These are phyloP conservation scores for Smutsia temminckii DNA, from an alignment of 2,797 vertebrate species.

Conservation along the genomic window DNA sequence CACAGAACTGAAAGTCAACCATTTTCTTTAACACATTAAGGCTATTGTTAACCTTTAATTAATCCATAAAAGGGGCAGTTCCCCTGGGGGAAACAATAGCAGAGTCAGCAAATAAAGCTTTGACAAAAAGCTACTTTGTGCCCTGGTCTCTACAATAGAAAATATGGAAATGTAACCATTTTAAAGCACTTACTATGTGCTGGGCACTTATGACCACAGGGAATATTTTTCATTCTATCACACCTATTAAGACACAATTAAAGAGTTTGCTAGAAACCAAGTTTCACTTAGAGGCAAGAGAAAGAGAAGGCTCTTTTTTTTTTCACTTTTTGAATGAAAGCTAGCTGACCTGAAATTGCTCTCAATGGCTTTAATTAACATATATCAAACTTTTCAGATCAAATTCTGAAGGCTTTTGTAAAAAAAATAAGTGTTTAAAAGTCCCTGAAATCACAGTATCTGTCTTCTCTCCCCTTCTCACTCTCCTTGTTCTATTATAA, in stretches of 20 bases:
- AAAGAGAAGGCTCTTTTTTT: neutral
- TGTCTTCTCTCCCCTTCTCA: neutral
- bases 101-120: constrained; percentile 36
- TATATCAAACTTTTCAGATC: neutral
- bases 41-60: constrained; percentile 59
- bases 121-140: constrained; percentile 38
- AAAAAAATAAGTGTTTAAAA: neutral
- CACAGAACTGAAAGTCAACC: constrained; percentile 14
- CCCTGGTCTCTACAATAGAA: constrained; percentile 18
- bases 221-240: constrained; percentile 29
- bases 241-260: constrained; percentile 30
- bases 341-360: neutral
- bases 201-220: neutral
- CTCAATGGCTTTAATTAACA: neutral
- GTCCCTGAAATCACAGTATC: neutral
- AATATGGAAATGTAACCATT: neutral
- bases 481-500: neutral
- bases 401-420: neutral
- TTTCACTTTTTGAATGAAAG: constrained; percentile 24
- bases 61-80: constrained; percentile 49
- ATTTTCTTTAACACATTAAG: constrained; percentile 42
- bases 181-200: constrained; percentile 55
- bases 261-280: constrained; percentile 26
- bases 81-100: neutral
- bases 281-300: neutral